Evolutionary conservation across 2,797 vertebrate species (phyloP), one percentile per base, ranked within the genome.

Genomic region (Hoplostethus mediterraneus): DNA sequence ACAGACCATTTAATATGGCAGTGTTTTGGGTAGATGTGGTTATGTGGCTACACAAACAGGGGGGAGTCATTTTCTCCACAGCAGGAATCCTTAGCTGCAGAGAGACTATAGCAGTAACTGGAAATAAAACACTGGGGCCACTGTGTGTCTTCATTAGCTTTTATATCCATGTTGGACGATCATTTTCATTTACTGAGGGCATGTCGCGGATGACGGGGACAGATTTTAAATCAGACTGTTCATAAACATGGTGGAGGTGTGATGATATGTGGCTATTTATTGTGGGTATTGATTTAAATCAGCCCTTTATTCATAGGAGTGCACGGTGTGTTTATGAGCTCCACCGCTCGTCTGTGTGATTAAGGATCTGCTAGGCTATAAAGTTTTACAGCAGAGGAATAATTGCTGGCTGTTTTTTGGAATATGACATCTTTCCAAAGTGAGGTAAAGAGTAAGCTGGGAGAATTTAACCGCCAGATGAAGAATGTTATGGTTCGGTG

Each of bases 311-410:
- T 64, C 80, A 67, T 80, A 64, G 72, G 55, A 63, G 73, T 62
- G 28, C 74, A 44, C 8, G 30, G 62, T 40, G 71, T 51, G 62
- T 36, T 79, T 90, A 90, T 63, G 71, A 85, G 81, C 75, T 47
- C 67, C 77, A 61, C 74, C 49, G 80, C 78, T 89, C 63, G 82
- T 80, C 81, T 72, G 65, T 67, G 63, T 89, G 89, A 92, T 93
- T 87, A 90, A 90, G 40, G 87, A 84, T 59, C 48, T 81, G 77
- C 80, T 58, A 44, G 81, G 66, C 84, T 67, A 84, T 92, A 87
- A 91, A 91, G 56, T 83, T 91, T 90, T 88, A 91, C 81, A 86
- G 75, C 81, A 1, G 51, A 78, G 70, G 72, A 90, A 79, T 91
- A 89, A 90, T 88, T 82, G 72, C 76, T 1, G 66, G 73, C 79